Percentiles rank a stretch among this genome's conserved stretches.
Conservation (phyloP, 23 tunicate species). For the Ascidia mentula region DNA sequence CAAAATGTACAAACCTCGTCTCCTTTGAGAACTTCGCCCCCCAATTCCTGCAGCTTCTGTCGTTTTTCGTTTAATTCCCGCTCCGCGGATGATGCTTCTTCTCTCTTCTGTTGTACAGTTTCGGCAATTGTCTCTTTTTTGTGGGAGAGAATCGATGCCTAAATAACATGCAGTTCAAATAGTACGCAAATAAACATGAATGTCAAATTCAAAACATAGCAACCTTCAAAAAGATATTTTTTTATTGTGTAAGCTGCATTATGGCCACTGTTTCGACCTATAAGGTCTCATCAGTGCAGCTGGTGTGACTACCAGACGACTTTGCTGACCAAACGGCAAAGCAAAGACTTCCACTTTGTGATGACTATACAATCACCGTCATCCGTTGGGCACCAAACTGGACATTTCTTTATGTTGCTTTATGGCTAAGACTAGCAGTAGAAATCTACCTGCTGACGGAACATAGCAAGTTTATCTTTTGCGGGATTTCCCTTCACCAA, state of each 20-base stretch:
- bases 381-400: no score
- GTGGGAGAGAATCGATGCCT: constrained; percentile 75
- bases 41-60: constrained; percentile 40
- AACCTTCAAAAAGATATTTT: background rate
- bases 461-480: constrained; percentile 77
- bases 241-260: no score
- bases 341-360: no score
- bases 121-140: constrained; percentile 80
- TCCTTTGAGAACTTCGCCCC: constrained; percentile 86
- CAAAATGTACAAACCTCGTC: constrained; percentile 44
- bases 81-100: constrained; percentile 55
- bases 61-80: constrained; percentile 61
- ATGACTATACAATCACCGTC: no score
- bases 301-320: no score
- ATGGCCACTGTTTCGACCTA: no score
- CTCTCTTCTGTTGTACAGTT: constrained; percentile 45
- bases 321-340: no score
- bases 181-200: background rate
- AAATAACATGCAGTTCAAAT: background rate
- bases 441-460: constrained; percentile 85
- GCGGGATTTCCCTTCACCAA: constrained; percentile 78
- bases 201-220: background rate
- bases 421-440: no score
- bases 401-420: no score
- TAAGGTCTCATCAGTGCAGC: no score